Percentiles rank a stretch among this genome's conserved stretches.
Evolutionary conservation across 2,888 invertebrate genomes (phyloP).

Genomic region (Odontocolon sp.): DNA sequence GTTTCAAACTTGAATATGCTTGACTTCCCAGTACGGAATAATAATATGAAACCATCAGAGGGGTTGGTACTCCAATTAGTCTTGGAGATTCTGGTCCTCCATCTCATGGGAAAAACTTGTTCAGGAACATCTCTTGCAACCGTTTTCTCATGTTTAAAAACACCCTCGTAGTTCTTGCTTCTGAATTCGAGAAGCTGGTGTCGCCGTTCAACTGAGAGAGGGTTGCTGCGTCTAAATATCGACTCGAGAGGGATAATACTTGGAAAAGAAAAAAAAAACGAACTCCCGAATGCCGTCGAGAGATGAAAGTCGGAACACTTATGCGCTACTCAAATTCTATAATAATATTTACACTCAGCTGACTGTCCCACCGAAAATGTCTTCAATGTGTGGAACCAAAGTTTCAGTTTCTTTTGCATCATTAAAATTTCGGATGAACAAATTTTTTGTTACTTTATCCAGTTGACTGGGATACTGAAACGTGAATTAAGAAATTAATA

Average conservation of each 20-base stretch:
- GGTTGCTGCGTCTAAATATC: constrained; percentile 22
- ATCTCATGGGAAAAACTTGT: constrained; percentile 35
- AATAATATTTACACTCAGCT: constrained; percentile 58
- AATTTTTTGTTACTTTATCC: not conserved
- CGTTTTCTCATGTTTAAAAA: constrained; percentile 6
- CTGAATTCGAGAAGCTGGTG: constrained; percentile 4
- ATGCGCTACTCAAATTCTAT: constrained; percentile 48
- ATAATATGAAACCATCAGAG: not conserved
- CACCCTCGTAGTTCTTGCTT: not conserved
- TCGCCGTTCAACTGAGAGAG: constrained; percentile 11
- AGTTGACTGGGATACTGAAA: too few relatives aligned
- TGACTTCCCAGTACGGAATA: not conserved
- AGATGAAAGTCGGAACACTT: constrained; percentile 51
- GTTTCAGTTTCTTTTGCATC: too few relatives aligned
- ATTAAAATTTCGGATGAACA: too few relatives aligned
- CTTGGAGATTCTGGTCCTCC: constrained; percentile 6
- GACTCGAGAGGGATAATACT: not conserved
- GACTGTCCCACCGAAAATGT: not conserved
- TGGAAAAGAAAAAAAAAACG: constrained; percentile 8
- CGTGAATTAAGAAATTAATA: too few relatives aligned
- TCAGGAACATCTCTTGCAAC: not conserved
- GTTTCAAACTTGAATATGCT: too few relatives aligned
- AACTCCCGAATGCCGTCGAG: constrained; percentile 4
- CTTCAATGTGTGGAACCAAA: constrained; percentile 22
- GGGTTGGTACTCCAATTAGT: constrained; percentile 19